Conservation (phyloP, 2,113 vertebrate species). For the Rhegmatorhina hoffmannsi region DNA sequence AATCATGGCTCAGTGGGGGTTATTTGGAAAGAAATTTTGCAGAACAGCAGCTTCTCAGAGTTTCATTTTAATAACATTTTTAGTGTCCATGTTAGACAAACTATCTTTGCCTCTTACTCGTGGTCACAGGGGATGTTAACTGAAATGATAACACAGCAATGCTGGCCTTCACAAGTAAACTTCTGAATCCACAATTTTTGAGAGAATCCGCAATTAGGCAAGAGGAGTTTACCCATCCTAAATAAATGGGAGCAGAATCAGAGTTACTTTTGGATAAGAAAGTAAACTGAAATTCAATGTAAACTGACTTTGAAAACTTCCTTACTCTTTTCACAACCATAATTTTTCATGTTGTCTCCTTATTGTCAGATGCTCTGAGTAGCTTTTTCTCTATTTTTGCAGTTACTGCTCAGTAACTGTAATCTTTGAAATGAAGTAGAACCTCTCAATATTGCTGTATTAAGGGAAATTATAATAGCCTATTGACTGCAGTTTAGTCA, state of each 20-base stretch:
- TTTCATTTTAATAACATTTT: neutral
- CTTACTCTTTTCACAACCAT: neutral
- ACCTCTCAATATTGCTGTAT: slow-evolving; percentile 70
- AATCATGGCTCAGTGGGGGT: neutral
- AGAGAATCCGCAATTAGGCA: neutral
- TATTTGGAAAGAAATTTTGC: neutral
- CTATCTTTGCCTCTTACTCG: neutral
- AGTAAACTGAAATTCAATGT: neutral
- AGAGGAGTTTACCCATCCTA: neutral
- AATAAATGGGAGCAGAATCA: neutral
- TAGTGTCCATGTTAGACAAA: neutral
- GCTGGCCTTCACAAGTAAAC: neutral
- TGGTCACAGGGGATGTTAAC: neutral
- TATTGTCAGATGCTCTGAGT: neutral
- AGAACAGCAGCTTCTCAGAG: neutral
- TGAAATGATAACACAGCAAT: neutral
- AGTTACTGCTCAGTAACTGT: slow-evolving; percentile 43
- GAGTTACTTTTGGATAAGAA: neutral
- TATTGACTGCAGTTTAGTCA: slow-evolving; percentile 73
- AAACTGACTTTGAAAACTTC: slow-evolving; percentile 20
- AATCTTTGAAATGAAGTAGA: slow-evolving; percentile 62
- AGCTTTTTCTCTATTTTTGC: slow-evolving; percentile 23
- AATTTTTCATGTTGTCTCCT: neutral
- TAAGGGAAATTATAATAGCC: slow-evolving; percentile 77
- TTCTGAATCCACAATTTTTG: neutral